phyloP scores from a whole-genome alignment of 2,113 vertebrate genomes.

The Myodes glareolus region DNA sequence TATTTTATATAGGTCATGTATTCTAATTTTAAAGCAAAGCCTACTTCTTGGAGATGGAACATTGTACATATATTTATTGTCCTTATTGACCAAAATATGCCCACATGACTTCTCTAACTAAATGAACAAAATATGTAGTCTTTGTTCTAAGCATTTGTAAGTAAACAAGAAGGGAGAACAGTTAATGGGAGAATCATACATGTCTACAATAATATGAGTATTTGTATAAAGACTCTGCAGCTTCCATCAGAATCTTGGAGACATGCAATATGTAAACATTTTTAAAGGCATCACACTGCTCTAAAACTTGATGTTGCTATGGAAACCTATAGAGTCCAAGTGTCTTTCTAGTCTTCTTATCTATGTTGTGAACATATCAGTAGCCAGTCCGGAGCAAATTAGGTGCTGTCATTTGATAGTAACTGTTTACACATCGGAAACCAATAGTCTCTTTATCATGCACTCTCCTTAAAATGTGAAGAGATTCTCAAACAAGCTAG shows the following conservation, averaged over 20 bases:
- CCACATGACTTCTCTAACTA: neutral
- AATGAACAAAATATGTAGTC: neutral
- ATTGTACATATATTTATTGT: neutral
- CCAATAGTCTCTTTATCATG: conserved; percentile 18
- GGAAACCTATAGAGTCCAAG: neutral
- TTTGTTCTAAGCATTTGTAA: neutral
- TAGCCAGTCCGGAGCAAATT: neutral
- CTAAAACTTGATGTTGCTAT: neutral
- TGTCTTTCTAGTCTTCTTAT: neutral
- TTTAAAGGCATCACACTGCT: neutral
- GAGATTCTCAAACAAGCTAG: conserved; percentile 32
- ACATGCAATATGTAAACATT: neutral
- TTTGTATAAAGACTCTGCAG: neutral
- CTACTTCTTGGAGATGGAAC: neutral
- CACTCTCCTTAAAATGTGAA: neutral
- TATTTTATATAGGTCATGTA: neutral
- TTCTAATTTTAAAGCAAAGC: neutral
- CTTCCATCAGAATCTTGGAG: conserved; percentile 48
- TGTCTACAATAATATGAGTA: neutral
- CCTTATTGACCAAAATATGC: neutral
- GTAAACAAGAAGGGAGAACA: neutral
- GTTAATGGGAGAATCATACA: neutral
- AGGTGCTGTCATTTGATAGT: neutral
- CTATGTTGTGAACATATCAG: neutral
- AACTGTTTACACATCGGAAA: neutral